Percentiles rank a stretch among this genome's conserved stretches.
Evolutionary conservation across 2,888 invertebrate genomes (phyloP).

Genomic region (Nemapogon koenigi): DNA sequence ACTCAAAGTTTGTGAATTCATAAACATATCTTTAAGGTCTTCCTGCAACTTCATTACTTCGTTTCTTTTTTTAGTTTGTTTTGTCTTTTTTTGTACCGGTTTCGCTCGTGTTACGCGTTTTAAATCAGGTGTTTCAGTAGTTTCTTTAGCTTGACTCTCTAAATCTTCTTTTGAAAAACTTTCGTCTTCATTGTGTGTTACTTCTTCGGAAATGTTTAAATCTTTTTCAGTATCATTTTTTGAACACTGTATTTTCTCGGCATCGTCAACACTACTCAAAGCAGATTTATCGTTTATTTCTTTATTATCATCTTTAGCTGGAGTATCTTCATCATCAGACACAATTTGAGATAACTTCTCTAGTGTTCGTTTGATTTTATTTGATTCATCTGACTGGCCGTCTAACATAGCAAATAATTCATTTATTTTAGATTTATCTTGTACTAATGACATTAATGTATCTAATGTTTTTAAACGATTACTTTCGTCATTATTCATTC

Average conservation of each 20-base stretch:
- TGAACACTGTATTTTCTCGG: no score
- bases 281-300: conserved; percentile 6
- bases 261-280: not conserved
- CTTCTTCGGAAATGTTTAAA: conserved; percentile 13
- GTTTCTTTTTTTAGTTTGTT: conserved; percentile 29
- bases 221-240: conserved; percentile 13
- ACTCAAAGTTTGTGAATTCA: conserved; percentile 64
- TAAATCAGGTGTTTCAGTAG: not conserved
- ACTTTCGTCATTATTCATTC: no score
- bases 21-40: conserved; percentile 75
- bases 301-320: conserved; percentile 17
- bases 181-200: not conserved
- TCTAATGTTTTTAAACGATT: conserved; percentile 35
- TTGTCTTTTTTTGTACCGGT: conserved; percentile 19
- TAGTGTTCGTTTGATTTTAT: conserved; percentile 64
- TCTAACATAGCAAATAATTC: conserved; percentile 47
- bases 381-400: conserved; percentile 41
- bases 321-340: conserved; percentile 46
- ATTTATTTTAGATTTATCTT: conserved; percentile 56
- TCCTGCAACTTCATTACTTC: conserved; percentile 71
- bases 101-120: conserved; percentile 23
- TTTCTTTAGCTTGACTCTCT: conserved; percentile 7
- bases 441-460: conserved; percentile 39
- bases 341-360: conserved; percentile 63
- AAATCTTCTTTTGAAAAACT: conserved; percentile 9